Percentiles rank a stretch among this genome's conserved stretches.
phyloP scores from a whole-genome alignment of 2,888 invertebrate genomes.

The Caenorhabditis doughertyi region DNA sequence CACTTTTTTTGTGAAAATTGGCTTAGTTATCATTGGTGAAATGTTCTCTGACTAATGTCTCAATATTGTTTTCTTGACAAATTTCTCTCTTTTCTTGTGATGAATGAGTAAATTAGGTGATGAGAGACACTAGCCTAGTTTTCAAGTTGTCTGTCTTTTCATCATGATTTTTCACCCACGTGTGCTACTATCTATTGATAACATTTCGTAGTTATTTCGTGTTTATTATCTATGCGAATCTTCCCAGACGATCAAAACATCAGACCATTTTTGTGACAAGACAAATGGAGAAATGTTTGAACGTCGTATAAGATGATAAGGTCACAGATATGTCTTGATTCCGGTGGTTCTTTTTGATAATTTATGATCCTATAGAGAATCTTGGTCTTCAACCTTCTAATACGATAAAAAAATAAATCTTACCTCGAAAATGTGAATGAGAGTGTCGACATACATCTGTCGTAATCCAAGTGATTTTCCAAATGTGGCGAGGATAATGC shows the following conservation, averaged over 20 bases:
- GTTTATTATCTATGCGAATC: conserved; percentile 22
- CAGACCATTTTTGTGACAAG: conserved; percentile 46
- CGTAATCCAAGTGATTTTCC: conserved; percentile 95
- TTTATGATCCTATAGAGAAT: background rate
- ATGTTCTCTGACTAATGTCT: no score
- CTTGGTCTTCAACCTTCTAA: background rate
- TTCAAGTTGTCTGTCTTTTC: no score
- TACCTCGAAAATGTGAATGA: conserved; percentile 95
- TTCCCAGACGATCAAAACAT: conserved; percentile 30
- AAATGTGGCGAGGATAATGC: conserved; percentile 88
- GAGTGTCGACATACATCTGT: conserved; percentile 90
- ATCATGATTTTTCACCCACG: background rate
- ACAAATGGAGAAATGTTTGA: conserved; percentile 17
- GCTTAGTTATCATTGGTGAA: no score
- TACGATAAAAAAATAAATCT: conserved; percentile 82
- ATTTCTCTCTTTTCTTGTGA: no score
- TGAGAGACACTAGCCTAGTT: no score
- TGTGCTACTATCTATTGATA: background rate
- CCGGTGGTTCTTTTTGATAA: background rate
- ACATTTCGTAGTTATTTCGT: conserved; percentile 1
- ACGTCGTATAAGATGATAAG: conserved; percentile 30
- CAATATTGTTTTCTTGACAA: no score
- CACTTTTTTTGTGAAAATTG: background rate
- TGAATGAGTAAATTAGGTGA: no score
- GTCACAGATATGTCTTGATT: background rate